Evolutionary conservation across 2,797 vertebrate species (phyloP).

Genomic region (Pyrocephalus nanus): DNA sequence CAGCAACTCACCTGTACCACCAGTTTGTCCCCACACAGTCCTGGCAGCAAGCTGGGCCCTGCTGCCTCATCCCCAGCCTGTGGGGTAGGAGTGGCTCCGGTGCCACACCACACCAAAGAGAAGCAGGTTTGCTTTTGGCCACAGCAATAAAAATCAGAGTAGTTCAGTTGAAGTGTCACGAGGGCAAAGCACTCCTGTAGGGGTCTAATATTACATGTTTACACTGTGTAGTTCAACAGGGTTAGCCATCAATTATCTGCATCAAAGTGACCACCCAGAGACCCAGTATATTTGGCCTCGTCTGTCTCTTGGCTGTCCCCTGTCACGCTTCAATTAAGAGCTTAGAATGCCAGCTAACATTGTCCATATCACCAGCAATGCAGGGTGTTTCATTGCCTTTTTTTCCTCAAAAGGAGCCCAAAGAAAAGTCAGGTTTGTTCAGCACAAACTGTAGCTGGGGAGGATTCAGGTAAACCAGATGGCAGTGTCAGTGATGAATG

Average conservation of each 20-base stretch:
- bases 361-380: neutral
- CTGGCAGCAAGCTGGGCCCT: neutral
- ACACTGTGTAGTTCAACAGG: neutral
- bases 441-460: conserved; percentile 26
- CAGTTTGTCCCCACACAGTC: neutral
- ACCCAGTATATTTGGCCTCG: neutral
- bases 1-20: neutral
- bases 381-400: neutral
- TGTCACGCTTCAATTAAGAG: neutral
- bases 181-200: neutral
- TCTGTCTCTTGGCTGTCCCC: neutral
- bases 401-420: conserved; percentile 16
- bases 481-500: conserved; percentile 61
- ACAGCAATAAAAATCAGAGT: neutral
- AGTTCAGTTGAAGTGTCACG: neutral
- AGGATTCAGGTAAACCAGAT: conserved; percentile 70
- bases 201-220: conserved; percentile 10
- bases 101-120: neutral
- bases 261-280: conserved; percentile 20
- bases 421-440: conserved; percentile 40
- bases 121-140: neutral
- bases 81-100: neutral
- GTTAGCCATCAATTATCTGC: conserved; percentile 3
- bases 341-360: neutral
- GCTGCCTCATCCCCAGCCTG: neutral